Evolutionary conservation across 2,113 vertebrate species (phyloP), one percentile per base, ranked within the genome.

Genomic region (Sebastes fasciatus): DNA sequence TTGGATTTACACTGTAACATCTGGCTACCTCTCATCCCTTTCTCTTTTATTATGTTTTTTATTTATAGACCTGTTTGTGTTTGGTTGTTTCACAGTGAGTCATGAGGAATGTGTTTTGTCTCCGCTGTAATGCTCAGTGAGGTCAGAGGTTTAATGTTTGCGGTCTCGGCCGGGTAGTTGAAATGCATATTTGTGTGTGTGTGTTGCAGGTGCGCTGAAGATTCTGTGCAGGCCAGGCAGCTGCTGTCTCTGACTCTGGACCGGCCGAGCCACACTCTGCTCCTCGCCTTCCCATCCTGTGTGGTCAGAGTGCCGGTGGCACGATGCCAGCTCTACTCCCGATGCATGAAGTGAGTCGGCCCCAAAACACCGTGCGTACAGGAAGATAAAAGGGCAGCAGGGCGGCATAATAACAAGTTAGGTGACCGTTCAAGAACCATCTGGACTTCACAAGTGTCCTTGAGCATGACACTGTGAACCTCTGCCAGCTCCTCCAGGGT

Each of bases 331-430:
- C 97, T 97, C 84, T 95, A 98, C 86, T 97, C 97, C 0, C 95
- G 96, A 54, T 99, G 98, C 94, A 97, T 99, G 96, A 99, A 97
- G 98, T 99, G 88, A 97, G 98, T 95, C 42, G 1, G 7, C 2
- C 0, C 2, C 4, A 19, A 57, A 34, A 68, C 54, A n/a, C 0
- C 2, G 3, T 40, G 9, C 14, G 40, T 19, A 10, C 8, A 12
- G 34, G 23, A 55, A 80, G 54, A 72, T 55, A 26, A 77, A 88
- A 65, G 52, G 74, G 57, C 26, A 84, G 7, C 11, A 5, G 62
- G 65, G 48, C 21, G 45, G 40, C 26, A 60, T 61, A 72, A 87
- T 45, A 61, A 48, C 12, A 79, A 70, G 51, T 63, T 55, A 70
- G 65, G 69, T 84, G 77, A 64, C 74, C 66, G 10, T 63, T 68